Evolutionary conservation across 2,888 invertebrate species (phyloP), one percentile per base, ranked within the genome.

Genomic region (Pseudanteris insignis): DNA sequence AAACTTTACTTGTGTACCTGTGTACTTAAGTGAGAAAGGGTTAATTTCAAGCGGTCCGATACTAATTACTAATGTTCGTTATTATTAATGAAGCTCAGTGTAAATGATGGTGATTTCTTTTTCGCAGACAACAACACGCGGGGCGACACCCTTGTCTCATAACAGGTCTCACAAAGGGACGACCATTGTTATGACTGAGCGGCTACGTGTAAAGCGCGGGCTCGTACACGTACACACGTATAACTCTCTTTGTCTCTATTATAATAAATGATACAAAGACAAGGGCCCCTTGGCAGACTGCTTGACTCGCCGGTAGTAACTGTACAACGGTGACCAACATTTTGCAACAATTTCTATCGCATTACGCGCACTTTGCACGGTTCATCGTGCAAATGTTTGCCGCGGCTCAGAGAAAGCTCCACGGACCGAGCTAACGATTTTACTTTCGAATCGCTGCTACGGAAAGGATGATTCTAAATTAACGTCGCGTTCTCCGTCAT

Each of bases 211-310:
- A n/a, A n/a, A 3, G 21, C 21, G 3, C 7, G 4, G 4, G 21
- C 7, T 37, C 47, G 34, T 41, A 37, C 40, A 34, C 38, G 54
- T 44, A 38, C 38, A 34, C 37, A 18, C 26, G 28, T 41, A 29
- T 57, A 53, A 50, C 54, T 50, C 30, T 48, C 58, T 63, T 63
- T 58, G 54, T 63, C 38, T 48, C 40, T 28, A 34, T 41, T 41
- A 63, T 58, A 63, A 63, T 58, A 58, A 58, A 44, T 47, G 51
- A 34, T 36, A 53, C 63, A 63, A 63, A 58, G 58, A 63, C 53
- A 50, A 54, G 54, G 29, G 37, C 48, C 54, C n/a, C 63, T 63
- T 36, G 43, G 37, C 43, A 60, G 60, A 41, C 48, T 48, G 60
- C 48, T 60, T 48, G 48, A 43, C 41, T 41, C 41, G 37, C 37